Conservation (phyloP, 1,140 invertebrate genomes). For the Heterodera schachtii region DNA sequence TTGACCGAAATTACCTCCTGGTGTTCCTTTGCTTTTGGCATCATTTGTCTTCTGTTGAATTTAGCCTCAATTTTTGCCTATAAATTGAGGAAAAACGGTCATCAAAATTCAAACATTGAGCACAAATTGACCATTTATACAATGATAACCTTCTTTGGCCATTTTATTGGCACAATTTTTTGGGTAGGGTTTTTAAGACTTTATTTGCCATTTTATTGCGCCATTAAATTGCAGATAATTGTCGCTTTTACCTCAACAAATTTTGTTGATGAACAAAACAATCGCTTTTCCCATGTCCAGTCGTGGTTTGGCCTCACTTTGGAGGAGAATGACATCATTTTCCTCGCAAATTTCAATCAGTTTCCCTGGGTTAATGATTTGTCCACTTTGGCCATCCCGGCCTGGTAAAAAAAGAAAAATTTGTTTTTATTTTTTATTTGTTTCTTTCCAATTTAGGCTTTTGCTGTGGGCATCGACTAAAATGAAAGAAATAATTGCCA, state of each 20-base stretch:
- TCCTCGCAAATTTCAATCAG: slow-evolving; percentile 5
- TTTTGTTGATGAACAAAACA: neutral
- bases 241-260: neutral
- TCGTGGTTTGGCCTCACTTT: neutral
- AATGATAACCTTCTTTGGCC: neutral
- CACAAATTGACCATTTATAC: slow-evolving; percentile 8
- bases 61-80: slow-evolving; percentile 1
- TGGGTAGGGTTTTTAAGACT: neutral
- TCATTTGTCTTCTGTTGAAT: slow-evolving; percentile 8
- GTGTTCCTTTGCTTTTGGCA: neutral
- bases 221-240: neutral
- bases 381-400: neutral
- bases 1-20: neutral
- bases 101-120: neutral
- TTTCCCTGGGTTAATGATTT: neutral
- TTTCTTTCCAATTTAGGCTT: neutral
- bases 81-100: neutral
- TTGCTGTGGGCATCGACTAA: slow-evolving; percentile 4
- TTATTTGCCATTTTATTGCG: neutral
- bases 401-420: neutral
- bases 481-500: neutral
- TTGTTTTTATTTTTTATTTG: neutral
- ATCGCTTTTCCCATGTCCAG: neutral
- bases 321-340: neutral
- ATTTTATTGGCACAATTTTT: neutral